Base-by-base conservation (phyloP, 2,797 vertebrate species). In the Bucorvus abyssinicus region DNA sequence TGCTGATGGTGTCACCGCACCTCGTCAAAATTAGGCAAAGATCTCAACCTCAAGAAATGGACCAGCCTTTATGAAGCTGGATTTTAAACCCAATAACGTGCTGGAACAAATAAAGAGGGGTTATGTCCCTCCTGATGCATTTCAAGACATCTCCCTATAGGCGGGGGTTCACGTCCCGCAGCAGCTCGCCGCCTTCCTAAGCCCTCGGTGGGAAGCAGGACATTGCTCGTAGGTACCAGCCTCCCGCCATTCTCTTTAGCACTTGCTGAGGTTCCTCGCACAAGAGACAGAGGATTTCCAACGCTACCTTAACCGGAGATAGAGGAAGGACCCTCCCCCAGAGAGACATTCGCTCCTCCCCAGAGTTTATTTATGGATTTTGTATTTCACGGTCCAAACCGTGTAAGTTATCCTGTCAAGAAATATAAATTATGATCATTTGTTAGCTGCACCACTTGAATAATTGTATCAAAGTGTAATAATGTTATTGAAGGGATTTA, bases 401-500 rank as follows among this genome's bases (percentile, higher is more conserved):
- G 67, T 74, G 86, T 50, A 74, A 65, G 70, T 77, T 94, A 57
- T 47, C 84, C 77, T 87, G 84, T 93, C 90, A 90, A 34, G 84
- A 93, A 89, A 87, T 89, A 93, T 83, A 93, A 96, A 95, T 87
- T 29, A 90, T 89, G 71, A 84, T 90, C 14, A 68, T 96, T 97
- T 87, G 74, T 94, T 91, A 94, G 83, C 84, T 65, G 85, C 45
- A 79, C 44, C 30, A 83, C 68, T 86, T 93, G 94, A 94, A 75
- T 88, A 93, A 94, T 21, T 59, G 60, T 64, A 89, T 89, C 83
- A 77, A 90, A 95, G 63, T 79, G 42, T 70, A 94, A 93, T 95
- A 89, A 94, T 94, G 89, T 87, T 92, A 94, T 92, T 91, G 94
- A 84, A 91, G 88, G 93, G 88, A 95, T 96, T 93, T 95, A 96